phyloP scores from a whole-genome alignment of 2,113 vertebrate genomes.

The Reinhardtius hippoglossoides region DNA sequence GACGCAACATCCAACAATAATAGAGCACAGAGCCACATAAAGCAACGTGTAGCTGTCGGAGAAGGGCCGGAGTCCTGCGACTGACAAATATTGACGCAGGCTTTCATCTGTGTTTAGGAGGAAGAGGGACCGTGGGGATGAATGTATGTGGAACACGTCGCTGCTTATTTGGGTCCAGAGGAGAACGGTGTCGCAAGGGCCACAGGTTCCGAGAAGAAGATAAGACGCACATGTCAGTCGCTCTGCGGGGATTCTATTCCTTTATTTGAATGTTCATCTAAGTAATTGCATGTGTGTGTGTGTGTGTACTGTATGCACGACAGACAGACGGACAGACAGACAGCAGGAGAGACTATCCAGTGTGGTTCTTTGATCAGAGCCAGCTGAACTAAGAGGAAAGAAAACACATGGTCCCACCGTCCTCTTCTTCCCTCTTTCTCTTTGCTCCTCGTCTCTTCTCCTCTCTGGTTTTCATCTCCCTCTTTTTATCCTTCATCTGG shows the following conservation, averaged over 20 bases:
- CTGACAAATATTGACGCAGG: conserved; percentile 67
- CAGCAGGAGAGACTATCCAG: conserved; percentile 40
- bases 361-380: conserved; percentile 63
- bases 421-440: conserved; percentile 19
- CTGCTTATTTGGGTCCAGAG: conserved; percentile 4
- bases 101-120: conserved; percentile 61
- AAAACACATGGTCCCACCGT: conserved; percentile 51
- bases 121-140: conserved; percentile 13
- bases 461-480: conserved; percentile 51
- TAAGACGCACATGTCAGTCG: conserved; percentile 17
- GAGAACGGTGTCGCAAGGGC: background rate
- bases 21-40: conserved; percentile 43
- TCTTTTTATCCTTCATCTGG: conserved; percentile 25
- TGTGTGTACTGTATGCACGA: background rate
- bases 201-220: conserved; percentile 48
- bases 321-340: conserved; percentile 9
- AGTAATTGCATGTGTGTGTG: conserved; percentile 17
- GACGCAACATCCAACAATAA: conserved; percentile 58
- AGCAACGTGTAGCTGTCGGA: conserved; percentile 29
- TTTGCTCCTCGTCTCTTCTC: background rate
- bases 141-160: background rate
- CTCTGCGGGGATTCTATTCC: conserved; percentile 3
- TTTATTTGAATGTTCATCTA: background rate
- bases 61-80: conserved; percentile 32
- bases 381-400: conserved; percentile 65